A percentile compares a stretch with the other conserved stretches of the same genome.
Evolutionary conservation across 2,113 vertebrate genomes (phyloP).

Genomic region (Channa maculata): DNA sequence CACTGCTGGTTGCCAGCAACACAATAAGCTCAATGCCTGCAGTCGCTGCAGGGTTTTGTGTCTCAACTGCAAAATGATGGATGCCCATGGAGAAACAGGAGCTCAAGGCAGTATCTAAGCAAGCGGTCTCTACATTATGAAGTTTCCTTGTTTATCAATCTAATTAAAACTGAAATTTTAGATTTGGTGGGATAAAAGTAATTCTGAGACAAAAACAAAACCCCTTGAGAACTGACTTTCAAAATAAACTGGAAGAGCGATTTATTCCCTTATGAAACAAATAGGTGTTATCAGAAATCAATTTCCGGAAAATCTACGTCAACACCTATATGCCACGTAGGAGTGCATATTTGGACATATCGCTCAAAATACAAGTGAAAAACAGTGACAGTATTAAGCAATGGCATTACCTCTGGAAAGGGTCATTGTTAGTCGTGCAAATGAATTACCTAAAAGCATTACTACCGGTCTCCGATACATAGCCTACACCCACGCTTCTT

Average conservation of each 20-base stretch:
- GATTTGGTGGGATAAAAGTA: accelerated
- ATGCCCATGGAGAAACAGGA: constrained; percentile 9
- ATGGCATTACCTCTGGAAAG: constrained; percentile 8
- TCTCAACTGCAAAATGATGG: constrained; percentile 30
- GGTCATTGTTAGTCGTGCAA: not conserved
- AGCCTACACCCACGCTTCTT: constrained; percentile 46
- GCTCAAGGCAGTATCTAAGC: not conserved
- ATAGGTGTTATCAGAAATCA: not conserved
- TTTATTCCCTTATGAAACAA: not conserved
- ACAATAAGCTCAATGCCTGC: constrained; percentile 66
- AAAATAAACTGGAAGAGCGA: too few relatives aligned
- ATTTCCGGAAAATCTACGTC: not conserved
- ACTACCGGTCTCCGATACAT: constrained; percentile 28
- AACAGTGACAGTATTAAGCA: not conserved
- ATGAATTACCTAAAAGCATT: constrained; percentile 36
- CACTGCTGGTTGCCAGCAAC: constrained; percentile 63
- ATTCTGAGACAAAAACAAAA: not conserved
- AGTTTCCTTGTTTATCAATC: not conserved
- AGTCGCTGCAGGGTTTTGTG: constrained; percentile 60
- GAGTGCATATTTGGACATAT: not conserved
- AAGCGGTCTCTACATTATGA: not conserved
- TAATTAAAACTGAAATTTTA: not conserved
- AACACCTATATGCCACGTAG: not conserved
- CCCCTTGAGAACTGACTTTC: too few relatives aligned
- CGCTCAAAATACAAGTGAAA: not conserved